Evolutionary conservation across 2,113 vertebrate genomes (phyloP), one percentile per base, ranked within the genome.

Genomic region (Oxyruncus cristatus): DNA sequence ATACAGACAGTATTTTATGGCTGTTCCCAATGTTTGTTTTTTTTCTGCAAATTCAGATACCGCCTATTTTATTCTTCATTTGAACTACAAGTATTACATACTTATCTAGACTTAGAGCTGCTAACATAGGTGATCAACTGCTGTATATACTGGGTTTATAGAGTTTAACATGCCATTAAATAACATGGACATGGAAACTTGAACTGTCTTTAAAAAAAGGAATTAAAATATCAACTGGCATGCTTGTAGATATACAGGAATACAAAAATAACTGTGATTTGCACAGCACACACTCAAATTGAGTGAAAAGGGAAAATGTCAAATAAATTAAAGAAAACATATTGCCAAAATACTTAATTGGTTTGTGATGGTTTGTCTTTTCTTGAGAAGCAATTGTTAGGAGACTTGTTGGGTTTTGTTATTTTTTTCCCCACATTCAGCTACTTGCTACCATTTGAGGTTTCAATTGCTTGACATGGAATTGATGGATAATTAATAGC

Each of bases 401-500:
- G 61, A 92, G 55, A 77, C 70, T 52, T 95, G 39, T 92, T 93
- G 47, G 1, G 11, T 78, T 88, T 82, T 42, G 24, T 44, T 71
- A 5, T 50, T 78, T 78, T 71, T 76, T 59, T 35, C 6, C 37
- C n/a, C 12, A 18, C 52, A 73, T 55, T 53, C n/a, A 81, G 53
- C 46, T 79, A 66, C 77, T 95, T 95, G 62, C 85, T 92, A 41
- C 92, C 93, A 41, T 84, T 94, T 76, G 91, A 87, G 65, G 46
- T 95, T 95, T 95, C 77, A 89, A 12, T 83, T 96, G 70, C 77
- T 88, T 94, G 73, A 79, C 70, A 71, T 47, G 42, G 62, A 94
- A 86, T 81, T 92, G 88, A 71, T 95, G 59, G 83, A 87, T 96
- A 96, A 96, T 97, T 92, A 92, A 35, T 85, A 94, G 94, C 89